phyloP scores from a whole-genome alignment of 53 echinoderm and acorn worm genomes.

The Glandiceps talaboti region DNA sequence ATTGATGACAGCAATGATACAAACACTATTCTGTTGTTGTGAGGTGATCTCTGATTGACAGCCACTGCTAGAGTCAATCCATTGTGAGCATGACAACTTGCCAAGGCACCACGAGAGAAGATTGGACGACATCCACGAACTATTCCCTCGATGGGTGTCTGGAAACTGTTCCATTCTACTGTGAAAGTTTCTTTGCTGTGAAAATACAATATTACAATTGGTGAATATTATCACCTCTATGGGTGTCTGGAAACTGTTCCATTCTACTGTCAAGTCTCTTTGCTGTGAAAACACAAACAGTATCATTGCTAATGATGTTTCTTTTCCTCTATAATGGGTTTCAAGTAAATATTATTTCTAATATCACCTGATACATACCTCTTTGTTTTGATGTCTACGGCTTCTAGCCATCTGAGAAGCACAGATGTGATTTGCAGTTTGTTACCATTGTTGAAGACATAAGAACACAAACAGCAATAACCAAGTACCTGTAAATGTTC shows the following conservation, averaged over 20 bases:
- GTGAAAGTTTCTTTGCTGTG: background rate
- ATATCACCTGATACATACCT: constrained; percentile 33
- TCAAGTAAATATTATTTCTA: too few species aligned
- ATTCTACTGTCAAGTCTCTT: too few species aligned
- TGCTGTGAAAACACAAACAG: too few species aligned
- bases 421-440: constrained; percentile 55
- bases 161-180: background rate
- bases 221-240: too few species aligned
- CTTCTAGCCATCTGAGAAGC: constrained; percentile 65
- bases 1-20: constrained; percentile 43
- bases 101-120: constrained; percentile 39
- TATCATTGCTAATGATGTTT: too few species aligned
- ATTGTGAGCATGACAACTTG: constrained; percentile 29
- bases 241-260: too few species aligned
- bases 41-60: constrained; percentile 62
- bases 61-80: constrained; percentile 74
- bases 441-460: constrained; percentile 54
- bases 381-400: constrained; percentile 20
- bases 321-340: too few species aligned
- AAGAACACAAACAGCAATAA: constrained; percentile 63
- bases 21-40: constrained; percentile 42
- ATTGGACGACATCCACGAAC: constrained; percentile 30
- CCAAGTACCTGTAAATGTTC: constrained; percentile 52
- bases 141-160: background rate
- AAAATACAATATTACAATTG: too few species aligned